Evolutionary conservation across 2,797 vertebrate species (phyloP), one percentile per base, ranked within the genome.

Genomic region (Myioborus melanocephalus): DNA sequence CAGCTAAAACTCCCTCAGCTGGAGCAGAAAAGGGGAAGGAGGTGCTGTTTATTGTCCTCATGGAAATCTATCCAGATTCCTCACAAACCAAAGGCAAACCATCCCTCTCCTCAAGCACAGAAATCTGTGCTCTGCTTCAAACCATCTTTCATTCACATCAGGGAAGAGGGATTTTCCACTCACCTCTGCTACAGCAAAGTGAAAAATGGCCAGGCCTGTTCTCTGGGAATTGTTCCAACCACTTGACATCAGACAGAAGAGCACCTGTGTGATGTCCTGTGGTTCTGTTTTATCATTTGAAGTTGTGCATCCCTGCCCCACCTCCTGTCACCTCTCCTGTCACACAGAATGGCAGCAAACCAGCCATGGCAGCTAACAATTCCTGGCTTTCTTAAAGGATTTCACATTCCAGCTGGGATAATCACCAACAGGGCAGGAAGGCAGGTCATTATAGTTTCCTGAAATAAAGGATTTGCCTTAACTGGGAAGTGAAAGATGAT

Each of bases 361-460:
- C 6, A 4, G 28, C 2, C 0, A 0, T 30, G 14, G 56, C 46
- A 90, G 47, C 59, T 35, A 37, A 20, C 35, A 77, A 28, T 68
- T 87, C 83, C 75, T 50, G 56, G 18, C 23, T 87, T 50, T 26
- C 81, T 60, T 46, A 70, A 85, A 92, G 26, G 26, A 32, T 87
- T 84, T 78, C 43, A 27, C 61, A 35, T 77, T 93, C 90, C 81
- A 70, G 83, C 91, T 91, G 90, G 72, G 90, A 87, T 75, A 80
- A 92, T 91, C 56, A 20, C 49, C 35, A 34, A 43, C 3, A 68
- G 73, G 84, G 90, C 95, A 95, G 92, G 92, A 91, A 95, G 61
- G 69, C 46, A 72, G 90, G 91, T 94, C 93, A 93, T 94, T 92
- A 96, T 89, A n/a, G 57, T 68, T 96, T 93, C 93, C 93, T 95